Base-by-base conservation (phyloP, 2,888 invertebrate species). In the Malthinus seriepunctatus region DNA sequence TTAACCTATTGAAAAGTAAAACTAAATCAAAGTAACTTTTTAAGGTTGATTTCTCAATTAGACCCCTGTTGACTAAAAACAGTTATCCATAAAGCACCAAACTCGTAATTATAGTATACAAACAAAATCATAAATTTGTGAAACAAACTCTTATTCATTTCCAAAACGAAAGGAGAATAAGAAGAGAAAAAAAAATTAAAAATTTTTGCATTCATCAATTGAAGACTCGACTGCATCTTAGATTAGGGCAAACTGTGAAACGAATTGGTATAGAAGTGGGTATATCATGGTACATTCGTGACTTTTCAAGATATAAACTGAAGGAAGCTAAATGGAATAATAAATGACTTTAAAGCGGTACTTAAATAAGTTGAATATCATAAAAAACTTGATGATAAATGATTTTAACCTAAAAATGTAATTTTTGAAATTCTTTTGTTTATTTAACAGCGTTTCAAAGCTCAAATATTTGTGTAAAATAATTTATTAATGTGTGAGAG, bases 1-100 rank as follows among this genome's bases (percentile, higher is more conserved):
- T 48, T 51, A 37, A 44, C 38, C 44, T 42, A 53, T 15, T 45
- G 45, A 58, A 46, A 39, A 57, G 51, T 31, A 42, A 46, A 53
- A 45, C 46, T 56, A 60, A 60, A 60, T 51, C 45, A 50, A 44
- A 54, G 45, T 59, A 56, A 56, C 42, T 37, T 60, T 55, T 56
- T 51, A 60, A 60, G 57, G 32, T 54, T 63, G 60, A 63, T 60
- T 60, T 63, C 63, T 63, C 60, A 63, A 63, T 63, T 63, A 63
- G 63, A 63, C 63, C 63, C 63, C 63, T 46, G 63, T 63, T 34
- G 63, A 42, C 8, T 42, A 42, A 15, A n/a, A 51, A 51, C 12
- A 39, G 8, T 31, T 37, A n/a, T 9, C 14, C 7, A n/a, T 39
- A 39, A 23, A 23, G 23, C 15, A 39, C 15, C 14, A 15, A 42